Base-by-base conservation (phyloP, 2,888 invertebrate species). In the Priocnemis perturbator region DNA sequence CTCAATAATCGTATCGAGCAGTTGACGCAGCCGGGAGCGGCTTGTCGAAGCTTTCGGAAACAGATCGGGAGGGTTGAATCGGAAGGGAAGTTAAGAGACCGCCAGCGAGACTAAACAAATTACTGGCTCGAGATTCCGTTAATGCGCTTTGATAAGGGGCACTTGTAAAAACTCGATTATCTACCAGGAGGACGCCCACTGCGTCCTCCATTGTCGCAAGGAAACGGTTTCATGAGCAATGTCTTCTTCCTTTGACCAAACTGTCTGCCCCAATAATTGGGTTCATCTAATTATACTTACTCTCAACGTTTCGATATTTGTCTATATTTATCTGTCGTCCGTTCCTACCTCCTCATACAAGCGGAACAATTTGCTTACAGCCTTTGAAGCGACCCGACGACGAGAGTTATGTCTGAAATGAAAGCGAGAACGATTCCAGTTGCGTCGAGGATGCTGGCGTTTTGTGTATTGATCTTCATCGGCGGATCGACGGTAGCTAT, bases 381-480 rank as follows among this genome's bases (percentile, higher is more conserved):
- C 14, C 1, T 11, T 37, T 9, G 37, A 11, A 11, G 37, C 7
- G 14, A 11, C 37, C 7, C 11, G 37, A 37, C 37, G 14, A 37
- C 11, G 37, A 11, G 1, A 37, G 7, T 37, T 9, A 3, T 11
- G 11, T 37, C 37, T 11, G 37, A 37, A 11, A 37, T 37, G 37
- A 11, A 1, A 37, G 45, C 60, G 11, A 69, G 52, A 37, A 56
- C 37, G 19, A 48, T 65, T 20, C 20, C 67, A 47, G 64, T 71
- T 23, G 67, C 74, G 4, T 67, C 64, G 19, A 74, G 76, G 21
- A 58, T 85, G 44, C 70, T 78, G 17, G 48, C 80, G 0, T 55
- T 85, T 17, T 84, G 71, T 58, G 60, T 83, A 2, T 53, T 85
- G 23, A 78, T 77, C 26, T 64, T 81, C 45, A 60, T 82, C 2